Conservation (phyloP, 2,113 vertebrate genomes). For the Phalacrocorax brasilianus region DNA sequence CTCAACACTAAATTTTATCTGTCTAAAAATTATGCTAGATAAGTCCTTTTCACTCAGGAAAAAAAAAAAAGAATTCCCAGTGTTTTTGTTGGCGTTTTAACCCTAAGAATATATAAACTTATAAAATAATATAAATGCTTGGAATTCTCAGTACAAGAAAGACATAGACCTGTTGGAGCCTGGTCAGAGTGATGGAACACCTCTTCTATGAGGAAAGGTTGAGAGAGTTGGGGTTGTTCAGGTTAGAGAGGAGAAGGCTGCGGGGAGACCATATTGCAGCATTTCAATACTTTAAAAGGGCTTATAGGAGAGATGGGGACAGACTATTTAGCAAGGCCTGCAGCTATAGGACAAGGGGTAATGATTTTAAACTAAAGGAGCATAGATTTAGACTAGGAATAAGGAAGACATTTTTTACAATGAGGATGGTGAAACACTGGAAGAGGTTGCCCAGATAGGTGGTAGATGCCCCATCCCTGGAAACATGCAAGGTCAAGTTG, state of each 20-base stretch:
- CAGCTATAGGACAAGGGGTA: neutral
- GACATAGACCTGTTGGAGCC: neutral
- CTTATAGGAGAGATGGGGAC: neutral
- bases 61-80: neutral
- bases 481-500: neutral
- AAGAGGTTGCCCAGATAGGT: neutral
- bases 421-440: neutral
- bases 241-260: neutral
- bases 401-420: neutral
- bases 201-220: neutral
- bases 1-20: neutral
- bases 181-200: neutral
- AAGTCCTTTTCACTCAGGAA: neutral
- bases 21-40: neutral
- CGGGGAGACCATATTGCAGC: fast-evolving
- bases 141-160: neutral
- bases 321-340: neutral
- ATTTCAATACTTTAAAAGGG: neutral
- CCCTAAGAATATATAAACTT: neutral
- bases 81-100: neutral
- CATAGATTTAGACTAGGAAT: neutral
- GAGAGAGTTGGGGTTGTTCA: neutral
- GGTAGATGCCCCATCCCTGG: too few relatives aligned
- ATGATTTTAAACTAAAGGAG: neutral
- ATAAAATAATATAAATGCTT: neutral